Conservation (phyloP, 2,888 invertebrate genomes). For the Parthenolecanium corni region DNA sequence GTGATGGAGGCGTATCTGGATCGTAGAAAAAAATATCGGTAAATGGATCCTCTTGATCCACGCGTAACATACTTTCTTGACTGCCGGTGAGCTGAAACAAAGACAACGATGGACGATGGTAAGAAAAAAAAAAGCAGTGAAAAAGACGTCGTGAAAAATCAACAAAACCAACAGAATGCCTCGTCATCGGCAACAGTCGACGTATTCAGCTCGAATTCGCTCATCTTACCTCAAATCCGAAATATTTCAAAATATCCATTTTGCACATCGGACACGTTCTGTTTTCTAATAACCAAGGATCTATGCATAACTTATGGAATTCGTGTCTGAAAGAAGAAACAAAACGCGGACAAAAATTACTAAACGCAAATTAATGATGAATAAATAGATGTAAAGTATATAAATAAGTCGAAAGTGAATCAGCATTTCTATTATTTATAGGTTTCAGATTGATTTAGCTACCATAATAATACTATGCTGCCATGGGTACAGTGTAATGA, state of each 20-base stretch:
- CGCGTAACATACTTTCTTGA: slow-evolving; percentile 70
- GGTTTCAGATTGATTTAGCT: too few species aligned
- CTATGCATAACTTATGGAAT: slow-evolving; percentile 90
- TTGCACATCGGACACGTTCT: slow-evolving; percentile 96
- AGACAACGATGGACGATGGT: background rate
- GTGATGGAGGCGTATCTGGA: slow-evolving; percentile 21
- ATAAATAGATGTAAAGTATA: too few species aligned
- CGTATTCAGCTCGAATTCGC: background rate
- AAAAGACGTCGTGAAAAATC: background rate
- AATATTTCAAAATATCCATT: slow-evolving; percentile 84
- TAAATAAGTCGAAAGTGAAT: too few species aligned
- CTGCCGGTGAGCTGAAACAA: slow-evolving; percentile 61
- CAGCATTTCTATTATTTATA: too few species aligned
- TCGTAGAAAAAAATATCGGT: slow-evolving; percentile 26
- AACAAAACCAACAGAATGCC: background rate
- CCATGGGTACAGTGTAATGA: too few species aligned
- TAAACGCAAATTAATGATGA: too few species aligned
- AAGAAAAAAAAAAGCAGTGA: background rate
- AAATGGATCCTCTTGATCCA: slow-evolving; percentile 42
- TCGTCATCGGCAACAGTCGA: background rate
- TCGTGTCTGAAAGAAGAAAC: slow-evolving; percentile 58
- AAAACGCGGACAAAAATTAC: too few species aligned
- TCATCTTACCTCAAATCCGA: slow-evolving; percentile 69
- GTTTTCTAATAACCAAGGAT: slow-evolving; percentile 90
- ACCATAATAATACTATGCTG: too few species aligned